phyloP scores from a whole-genome alignment of 2,888 invertebrate species.

The Acleris laterana region DNA sequence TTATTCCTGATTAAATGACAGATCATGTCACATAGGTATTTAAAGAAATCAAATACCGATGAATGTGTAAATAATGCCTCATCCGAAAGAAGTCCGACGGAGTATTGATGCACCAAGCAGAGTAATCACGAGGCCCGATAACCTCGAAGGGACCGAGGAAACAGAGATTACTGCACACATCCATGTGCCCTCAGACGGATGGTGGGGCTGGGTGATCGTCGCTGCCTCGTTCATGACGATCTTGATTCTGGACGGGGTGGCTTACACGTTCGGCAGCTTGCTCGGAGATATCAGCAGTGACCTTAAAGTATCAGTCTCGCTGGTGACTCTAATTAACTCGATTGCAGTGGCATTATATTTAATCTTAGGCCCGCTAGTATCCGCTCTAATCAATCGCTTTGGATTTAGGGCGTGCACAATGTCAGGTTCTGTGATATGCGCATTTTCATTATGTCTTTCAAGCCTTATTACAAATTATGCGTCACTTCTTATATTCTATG shows the following conservation, averaged over 20 bases:
- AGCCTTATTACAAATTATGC: conserved; percentile 60
- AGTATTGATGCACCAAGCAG: conserved; percentile 61
- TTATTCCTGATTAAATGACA: too few species aligned
- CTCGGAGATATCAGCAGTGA: conserved; percentile 62
- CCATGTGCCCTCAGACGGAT: conserved; percentile 69
- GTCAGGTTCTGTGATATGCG: conserved; percentile 66
- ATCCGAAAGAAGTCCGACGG: conserved; percentile 48
- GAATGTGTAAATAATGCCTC: conserved; percentile 42
- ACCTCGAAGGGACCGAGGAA: conserved; percentile 67
- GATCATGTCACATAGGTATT: not conserved
- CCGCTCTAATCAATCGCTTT: conserved; percentile 74
- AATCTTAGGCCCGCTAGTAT: conserved; percentile 63
- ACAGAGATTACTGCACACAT: conserved; percentile 77
- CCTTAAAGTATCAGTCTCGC: conserved; percentile 53
- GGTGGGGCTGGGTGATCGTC: conserved; percentile 78
- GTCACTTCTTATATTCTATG: conserved; percentile 64
- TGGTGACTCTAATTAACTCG: conserved; percentile 68
- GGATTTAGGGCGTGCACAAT: conserved; percentile 73
- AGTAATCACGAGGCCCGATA: conserved; percentile 53
- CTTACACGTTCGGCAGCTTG: conserved; percentile 71
- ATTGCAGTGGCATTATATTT: conserved; percentile 69
- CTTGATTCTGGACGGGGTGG: conserved; percentile 67
- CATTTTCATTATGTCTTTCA: conserved; percentile 59
- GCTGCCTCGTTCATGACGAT: conserved; percentile 57
- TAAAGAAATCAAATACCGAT: not conserved